Evolutionary conservation across 2,888 invertebrate species (phyloP).

Genomic region (Cyrtodaria siliqua): DNA sequence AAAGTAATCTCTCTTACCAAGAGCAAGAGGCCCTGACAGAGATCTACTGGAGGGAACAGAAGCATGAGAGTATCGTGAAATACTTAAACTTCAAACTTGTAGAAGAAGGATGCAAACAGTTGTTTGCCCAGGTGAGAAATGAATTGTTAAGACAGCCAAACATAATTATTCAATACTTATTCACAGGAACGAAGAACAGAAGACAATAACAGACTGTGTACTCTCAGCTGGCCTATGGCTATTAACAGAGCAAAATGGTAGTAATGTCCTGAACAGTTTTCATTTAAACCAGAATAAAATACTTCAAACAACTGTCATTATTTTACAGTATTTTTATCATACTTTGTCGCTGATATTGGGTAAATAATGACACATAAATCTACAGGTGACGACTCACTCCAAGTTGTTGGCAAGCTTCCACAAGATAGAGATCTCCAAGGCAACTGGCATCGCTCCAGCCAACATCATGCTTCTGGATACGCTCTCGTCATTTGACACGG

Average conservation of each 20-base stretch:
- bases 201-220: too few relatives aligned
- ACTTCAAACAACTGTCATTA: too few relatives aligned
- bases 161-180: too few relatives aligned
- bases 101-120: constrained; percentile 3
- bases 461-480: constrained; percentile 62
- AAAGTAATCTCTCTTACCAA: constrained; percentile 50
- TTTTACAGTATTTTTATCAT: too few relatives aligned
- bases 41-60: constrained; percentile 76
- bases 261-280: too few relatives aligned
- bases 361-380: too few relatives aligned
- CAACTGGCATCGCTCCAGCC: constrained; percentile 32
- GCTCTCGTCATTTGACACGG: constrained; percentile 81
- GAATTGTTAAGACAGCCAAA: too few relatives aligned
- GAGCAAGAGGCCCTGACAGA: constrained; percentile 52
- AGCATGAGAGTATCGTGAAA: constrained; percentile 76
- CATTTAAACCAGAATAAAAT: too few relatives aligned
- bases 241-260: too few relatives aligned
- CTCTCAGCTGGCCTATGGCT: too few relatives aligned
- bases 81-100: constrained; percentile 70
- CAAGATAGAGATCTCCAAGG: constrained; percentile 56
- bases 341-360: too few relatives aligned
- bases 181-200: too few relatives aligned
- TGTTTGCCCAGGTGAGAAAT: constrained; percentile 66
- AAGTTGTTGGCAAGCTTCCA: constrained; percentile 69
- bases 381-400: constrained; percentile 80